Conservation (phyloP, 2,797 vertebrate species). For the Gymnothorax javanicus region DNA sequence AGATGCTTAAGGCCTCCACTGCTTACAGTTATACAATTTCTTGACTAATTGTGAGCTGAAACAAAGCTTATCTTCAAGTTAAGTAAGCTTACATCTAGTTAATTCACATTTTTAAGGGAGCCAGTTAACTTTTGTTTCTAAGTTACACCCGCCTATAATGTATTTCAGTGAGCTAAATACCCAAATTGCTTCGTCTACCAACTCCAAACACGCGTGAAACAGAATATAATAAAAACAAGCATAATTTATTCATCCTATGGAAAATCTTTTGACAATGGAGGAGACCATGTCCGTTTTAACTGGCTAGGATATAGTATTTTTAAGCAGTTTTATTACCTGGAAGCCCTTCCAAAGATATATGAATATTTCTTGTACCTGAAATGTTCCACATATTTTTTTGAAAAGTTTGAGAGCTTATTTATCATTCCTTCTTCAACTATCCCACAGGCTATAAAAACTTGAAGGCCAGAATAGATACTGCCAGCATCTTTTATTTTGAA, state of each 20-base stretch:
- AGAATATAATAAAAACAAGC: neutral
- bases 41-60: too few relatives aligned
- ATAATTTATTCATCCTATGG: neutral
- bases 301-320: neutral
- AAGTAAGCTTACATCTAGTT: too few relatives aligned
- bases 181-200: neutral
- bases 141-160: too few relatives aligned
- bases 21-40: too few relatives aligned
- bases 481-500: neutral
- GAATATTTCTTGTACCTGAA: neutral
- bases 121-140: too few relatives aligned
- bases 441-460: neutral
- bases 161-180: neutral
- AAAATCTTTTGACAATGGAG: neutral
- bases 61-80: too few relatives aligned
- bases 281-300: neutral
- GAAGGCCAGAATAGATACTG: neutral
- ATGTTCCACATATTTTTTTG: neutral
- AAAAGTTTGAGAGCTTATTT: neutral
- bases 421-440: neutral
- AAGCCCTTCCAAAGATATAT: neutral
- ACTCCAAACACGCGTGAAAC: neutral
- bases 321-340: neutral
- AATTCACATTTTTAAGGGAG: too few relatives aligned
- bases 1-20: too few relatives aligned